phyloP scores from a whole-genome alignment of 2,797 vertebrate species.

The Garrulus glandarius region DNA sequence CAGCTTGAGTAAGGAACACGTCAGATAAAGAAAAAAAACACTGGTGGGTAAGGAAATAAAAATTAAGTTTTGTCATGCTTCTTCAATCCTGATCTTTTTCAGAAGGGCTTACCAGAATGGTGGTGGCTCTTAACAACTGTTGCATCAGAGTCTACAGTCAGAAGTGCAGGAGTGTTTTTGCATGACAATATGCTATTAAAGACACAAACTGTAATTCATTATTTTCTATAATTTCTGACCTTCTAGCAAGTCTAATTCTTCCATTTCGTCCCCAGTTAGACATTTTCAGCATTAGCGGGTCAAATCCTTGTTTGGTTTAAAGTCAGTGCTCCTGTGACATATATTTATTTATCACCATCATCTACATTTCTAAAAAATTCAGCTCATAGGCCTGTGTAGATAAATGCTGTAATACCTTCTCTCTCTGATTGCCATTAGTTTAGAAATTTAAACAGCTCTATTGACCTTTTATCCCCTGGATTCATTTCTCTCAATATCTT shows the following conservation, averaged over 20 bases:
- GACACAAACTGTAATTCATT: background rate
- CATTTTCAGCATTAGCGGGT: background rate
- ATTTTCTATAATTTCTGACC: background rate
- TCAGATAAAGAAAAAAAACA: background rate
- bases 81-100: background rate
- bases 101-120: background rate
- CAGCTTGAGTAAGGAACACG: fast-evolving
- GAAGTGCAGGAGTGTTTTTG: background rate
- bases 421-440: background rate
- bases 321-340: background rate
- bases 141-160: background rate
- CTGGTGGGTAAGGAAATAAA: background rate
- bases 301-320: background rate
- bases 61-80: background rate
- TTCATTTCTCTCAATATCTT: background rate
- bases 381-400: background rate
- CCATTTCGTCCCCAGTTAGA: background rate
- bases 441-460: background rate
- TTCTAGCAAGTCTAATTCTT: background rate
- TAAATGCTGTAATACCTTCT: background rate
- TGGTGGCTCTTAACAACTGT: background rate
- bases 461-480: background rate
- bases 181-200: background rate
- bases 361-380: background rate
- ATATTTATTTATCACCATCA: background rate